A percentile compares a stretch with the other conserved stretches of the same genome.
phyloP scores from a whole-genome alignment of 2,888 invertebrate species.

The Tachina lurida region DNA sequence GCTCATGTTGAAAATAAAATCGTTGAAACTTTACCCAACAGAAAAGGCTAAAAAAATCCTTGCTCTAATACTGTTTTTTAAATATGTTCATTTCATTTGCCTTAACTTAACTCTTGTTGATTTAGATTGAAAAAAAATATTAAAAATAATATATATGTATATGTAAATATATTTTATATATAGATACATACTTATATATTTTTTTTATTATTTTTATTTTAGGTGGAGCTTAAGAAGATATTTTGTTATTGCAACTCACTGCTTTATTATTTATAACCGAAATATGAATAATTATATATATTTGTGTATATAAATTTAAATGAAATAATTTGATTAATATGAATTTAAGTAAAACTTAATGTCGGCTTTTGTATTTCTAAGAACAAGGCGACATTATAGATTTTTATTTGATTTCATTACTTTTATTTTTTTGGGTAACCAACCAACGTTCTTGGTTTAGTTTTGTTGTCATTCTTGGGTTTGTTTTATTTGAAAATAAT shows the following conservation, averaged over 20 bases:
- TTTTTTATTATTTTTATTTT: constrained; percentile 5
- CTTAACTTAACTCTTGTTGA: constrained; percentile 23
- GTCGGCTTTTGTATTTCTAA: constrained; percentile 62
- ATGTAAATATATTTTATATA: constrained; percentile 1
- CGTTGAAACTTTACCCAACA: no score
- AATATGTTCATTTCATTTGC: no score
- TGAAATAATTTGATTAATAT: constrained; percentile 61
- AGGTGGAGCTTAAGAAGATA: constrained; percentile 53
- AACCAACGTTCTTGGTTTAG: not conserved
- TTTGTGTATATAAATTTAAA: constrained; percentile 8
- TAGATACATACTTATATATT: no score
- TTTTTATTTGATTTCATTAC: not conserved
- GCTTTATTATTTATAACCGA: constrained; percentile 5
- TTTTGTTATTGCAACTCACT: constrained; percentile 2
- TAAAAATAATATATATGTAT: not conserved
- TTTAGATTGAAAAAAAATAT: constrained; percentile 6
- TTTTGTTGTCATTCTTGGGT: not conserved
- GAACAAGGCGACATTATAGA: constrained; percentile 53
- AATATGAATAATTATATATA: constrained; percentile 17
- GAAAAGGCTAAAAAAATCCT: no score
- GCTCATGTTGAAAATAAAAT: no score
- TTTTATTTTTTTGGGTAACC: constrained; percentile 9
- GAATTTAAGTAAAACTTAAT: constrained; percentile 63
- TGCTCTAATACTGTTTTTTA: no score
- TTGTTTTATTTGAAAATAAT: constrained; percentile 41